Evolutionary conservation across 1,140 invertebrate species (phyloP).

Genomic region (Temnothorax curvispinosus): DNA sequence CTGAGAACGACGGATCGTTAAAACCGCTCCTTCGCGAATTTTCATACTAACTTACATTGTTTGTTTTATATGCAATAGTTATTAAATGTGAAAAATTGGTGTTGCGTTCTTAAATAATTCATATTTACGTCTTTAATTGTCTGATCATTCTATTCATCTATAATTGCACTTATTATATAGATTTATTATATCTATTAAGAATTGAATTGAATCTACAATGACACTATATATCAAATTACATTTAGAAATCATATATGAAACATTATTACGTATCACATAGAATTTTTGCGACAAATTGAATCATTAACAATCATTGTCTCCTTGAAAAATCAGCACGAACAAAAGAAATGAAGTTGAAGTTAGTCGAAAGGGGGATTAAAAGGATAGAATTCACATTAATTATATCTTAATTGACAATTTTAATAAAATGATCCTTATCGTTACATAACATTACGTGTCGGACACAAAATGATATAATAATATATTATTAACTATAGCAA

Average conservation of each 20-base stretch:
- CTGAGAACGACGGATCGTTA: background rate
- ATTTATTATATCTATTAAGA: background rate
- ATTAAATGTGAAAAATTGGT: background rate
- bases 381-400: conserved; percentile 7
- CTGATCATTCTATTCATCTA: background rate
- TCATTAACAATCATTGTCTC: background rate
- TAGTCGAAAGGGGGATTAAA: background rate
- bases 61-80: background rate
- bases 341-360: background rate
- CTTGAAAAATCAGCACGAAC: background rate
- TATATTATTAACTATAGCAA: conserved; percentile 55
- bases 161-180: background rate
- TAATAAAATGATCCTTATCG: conserved; percentile 55
- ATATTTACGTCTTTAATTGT: background rate
- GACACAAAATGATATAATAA: conserved; percentile 44
- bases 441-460: conserved; percentile 46
- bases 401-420: conserved; percentile 55
- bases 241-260: background rate
- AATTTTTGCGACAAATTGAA: too few species aligned
- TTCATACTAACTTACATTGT: background rate
- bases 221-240: background rate
- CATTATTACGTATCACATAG: background rate
- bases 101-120: background rate
- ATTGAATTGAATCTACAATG: background rate
- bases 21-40: background rate